Conservation (phyloP, 2,888 invertebrate species). For the Anthoptus insignis region DNA sequence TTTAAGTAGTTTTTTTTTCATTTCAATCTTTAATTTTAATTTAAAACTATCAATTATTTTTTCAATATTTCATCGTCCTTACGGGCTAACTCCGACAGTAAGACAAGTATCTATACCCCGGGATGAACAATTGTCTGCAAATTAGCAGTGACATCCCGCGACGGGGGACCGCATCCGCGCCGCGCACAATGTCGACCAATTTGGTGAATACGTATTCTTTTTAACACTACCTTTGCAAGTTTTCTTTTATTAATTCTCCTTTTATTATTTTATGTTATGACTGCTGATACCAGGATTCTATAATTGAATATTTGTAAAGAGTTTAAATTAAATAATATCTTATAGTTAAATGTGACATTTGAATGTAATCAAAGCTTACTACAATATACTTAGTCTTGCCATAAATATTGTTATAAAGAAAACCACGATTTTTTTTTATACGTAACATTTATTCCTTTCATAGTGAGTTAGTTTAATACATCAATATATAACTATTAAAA, state of each 20-base stretch:
- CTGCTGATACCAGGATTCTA: too few species aligned
- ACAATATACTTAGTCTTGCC: too few species aligned
- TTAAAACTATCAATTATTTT: too few species aligned
- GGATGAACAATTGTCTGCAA: conserved; percentile 84
- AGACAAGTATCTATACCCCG: conserved; percentile 56
- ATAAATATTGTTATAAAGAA: too few species aligned
- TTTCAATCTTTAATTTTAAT: background rate
- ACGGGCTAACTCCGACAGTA: background rate
- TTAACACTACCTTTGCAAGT: conserved; percentile 23
- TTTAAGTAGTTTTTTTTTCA: background rate
- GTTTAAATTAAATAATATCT: too few species aligned
- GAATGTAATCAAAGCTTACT: too few species aligned
- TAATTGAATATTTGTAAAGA: too few species aligned
- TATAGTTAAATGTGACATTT: too few species aligned
- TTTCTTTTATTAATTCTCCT: conserved; percentile 22
- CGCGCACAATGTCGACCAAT: conserved; percentile 58
- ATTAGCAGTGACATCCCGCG: conserved; percentile 79
- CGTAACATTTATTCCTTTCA: too few species aligned
- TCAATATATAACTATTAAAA: too few species aligned
- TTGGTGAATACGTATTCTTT: conserved; percentile 29
- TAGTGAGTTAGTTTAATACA: too few species aligned
- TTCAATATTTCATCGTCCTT: background rate
- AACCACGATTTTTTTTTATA: too few species aligned
- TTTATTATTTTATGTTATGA: background rate
- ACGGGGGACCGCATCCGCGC: conserved; percentile 61